A percentile compares a stretch with the other conserved stretches of the same genome.
phyloP scores from a whole-genome alignment of 2,797 vertebrate genomes.

The Acanthurus tractus region DNA sequence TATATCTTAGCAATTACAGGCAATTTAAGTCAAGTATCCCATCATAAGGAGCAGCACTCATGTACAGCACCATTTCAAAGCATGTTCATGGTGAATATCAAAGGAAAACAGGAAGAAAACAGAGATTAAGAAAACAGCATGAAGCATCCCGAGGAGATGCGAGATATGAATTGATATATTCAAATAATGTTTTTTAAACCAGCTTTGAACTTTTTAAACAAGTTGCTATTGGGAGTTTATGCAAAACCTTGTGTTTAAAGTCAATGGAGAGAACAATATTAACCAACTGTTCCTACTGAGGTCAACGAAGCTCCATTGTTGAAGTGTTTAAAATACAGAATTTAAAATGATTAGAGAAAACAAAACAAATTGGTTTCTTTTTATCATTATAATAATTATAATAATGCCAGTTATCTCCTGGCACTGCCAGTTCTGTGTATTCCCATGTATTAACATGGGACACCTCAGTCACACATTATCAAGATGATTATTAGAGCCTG shows the following conservation, averaged over 20 bases:
- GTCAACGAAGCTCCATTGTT: not conserved
- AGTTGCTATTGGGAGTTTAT: not conserved
- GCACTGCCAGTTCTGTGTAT: not conserved
- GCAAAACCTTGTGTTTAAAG: not conserved
- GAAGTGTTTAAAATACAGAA: not conserved
- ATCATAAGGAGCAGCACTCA: constrained; percentile 12
- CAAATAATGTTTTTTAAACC: constrained; percentile 2
- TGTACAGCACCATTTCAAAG: constrained; percentile 42
- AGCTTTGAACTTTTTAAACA: constrained; percentile 2
- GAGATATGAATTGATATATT: constrained; percentile 18
- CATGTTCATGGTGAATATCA: not conserved
- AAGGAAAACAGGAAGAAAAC: not conserved
- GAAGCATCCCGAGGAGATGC: not conserved
- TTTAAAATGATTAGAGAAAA: not conserved
- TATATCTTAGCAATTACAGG: constrained; percentile 14
- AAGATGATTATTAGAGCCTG: not conserved
- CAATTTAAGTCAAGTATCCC: constrained; percentile 4
- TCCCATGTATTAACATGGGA: not conserved
- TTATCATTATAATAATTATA: no score
- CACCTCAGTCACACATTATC: not conserved
- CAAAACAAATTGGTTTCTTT: not conserved
- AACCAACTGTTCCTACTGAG: not conserved
- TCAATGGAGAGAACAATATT: not conserved
- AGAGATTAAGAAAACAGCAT: not conserved
- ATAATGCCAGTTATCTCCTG: not conserved